Conservation (phyloP, 2,113 vertebrate genomes). For the Procavia capensis region DNA sequence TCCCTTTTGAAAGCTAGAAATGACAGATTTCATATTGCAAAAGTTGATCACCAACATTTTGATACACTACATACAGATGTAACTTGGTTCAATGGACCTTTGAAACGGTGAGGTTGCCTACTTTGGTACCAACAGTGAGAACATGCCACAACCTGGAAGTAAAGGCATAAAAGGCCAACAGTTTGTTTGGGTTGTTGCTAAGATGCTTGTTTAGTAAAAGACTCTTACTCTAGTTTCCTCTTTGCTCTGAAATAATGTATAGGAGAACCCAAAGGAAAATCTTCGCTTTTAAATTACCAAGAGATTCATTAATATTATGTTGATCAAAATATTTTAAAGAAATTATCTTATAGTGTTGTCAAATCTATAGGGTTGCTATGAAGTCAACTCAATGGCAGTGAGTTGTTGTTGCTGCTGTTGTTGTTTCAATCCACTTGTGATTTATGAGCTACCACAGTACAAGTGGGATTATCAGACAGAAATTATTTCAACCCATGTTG, state of each 20-base stretch:
- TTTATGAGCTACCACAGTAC: neutral
- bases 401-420: no score
- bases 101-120: no score
- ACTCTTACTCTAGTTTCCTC: neutral
- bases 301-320: neutral
- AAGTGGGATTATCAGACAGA: neutral
- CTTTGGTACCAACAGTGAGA: neutral
- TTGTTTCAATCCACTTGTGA: neutral
- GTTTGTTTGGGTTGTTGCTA: neutral
- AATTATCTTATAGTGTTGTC: neutral
- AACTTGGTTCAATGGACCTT: neutral
- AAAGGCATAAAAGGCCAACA: neutral
- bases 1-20: neutral
- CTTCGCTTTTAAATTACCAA: neutral
- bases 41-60: neutral
- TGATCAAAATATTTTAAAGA: neutral
- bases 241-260: neutral
- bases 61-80: neutral
- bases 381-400: neutral
- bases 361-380: no score
- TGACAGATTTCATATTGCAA: neutral
- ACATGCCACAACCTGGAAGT: neutral
- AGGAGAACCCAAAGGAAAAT: neutral
- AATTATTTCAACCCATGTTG: neutral
- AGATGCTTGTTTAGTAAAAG: fast-evolving